Conservation (phyloP, 35 echinoderm and acorn worm genomes). For the Eucidaris tribuloides region DNA sequence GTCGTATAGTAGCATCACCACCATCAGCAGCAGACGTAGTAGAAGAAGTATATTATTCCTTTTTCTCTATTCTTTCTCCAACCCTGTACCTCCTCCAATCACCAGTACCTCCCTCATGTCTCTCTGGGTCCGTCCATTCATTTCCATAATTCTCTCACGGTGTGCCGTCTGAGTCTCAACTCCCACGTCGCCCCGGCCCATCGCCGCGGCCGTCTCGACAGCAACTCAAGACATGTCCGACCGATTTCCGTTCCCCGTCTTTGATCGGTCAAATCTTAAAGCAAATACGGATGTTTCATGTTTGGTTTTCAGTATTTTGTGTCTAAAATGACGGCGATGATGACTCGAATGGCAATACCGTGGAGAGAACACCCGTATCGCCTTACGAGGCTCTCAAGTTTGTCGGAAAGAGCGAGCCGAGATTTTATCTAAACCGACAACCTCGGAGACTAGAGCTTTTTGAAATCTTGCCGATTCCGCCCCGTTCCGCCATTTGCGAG, state of each 20-base stretch:
- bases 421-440: too few relatives aligned
- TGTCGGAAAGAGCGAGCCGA: too few relatives aligned
- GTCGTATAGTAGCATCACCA: background rate
- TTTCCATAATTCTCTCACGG: background rate
- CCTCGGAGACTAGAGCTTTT: too few relatives aligned
- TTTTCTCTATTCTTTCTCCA: background rate
- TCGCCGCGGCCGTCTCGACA: background rate
- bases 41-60: background rate
- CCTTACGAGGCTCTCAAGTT: too few relatives aligned
- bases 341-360: too few relatives aligned
- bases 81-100: too few relatives aligned
- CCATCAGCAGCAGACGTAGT: background rate
- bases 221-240: slow-evolving; percentile 12
- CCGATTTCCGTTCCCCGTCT: slow-evolving; percentile 1
- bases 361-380: too few relatives aligned
- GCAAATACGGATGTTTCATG: slow-evolving; percentile 9
- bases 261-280: background rate
- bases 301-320: slow-evolving; percentile 17
- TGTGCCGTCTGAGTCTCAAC: background rate
- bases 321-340: too few relatives aligned
- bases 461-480: too few relatives aligned
- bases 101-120: too few relatives aligned
- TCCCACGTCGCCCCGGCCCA: background rate
- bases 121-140: background rate
- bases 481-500: too few relatives aligned